These are phyloP conservation scores for Virgularia gustaviana DNA, from an alignment of 92 coral and sea anemone species.

Conservation along the genomic window DNA sequence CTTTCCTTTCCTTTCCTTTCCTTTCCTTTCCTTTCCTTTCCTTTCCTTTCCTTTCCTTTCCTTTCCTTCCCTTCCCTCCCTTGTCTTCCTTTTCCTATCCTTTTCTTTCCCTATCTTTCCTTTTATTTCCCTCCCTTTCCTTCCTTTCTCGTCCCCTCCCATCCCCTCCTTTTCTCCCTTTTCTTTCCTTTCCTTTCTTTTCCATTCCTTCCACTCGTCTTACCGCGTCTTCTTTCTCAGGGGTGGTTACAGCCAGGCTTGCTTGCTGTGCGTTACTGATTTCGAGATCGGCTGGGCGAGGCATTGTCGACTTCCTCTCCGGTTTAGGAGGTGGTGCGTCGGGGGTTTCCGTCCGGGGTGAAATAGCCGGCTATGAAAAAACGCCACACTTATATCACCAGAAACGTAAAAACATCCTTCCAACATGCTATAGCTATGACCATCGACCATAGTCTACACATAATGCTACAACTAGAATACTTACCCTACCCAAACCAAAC, in stretches of 20 bases:
- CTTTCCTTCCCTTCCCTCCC: too few relatives aligned
- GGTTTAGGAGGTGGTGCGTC: slow-evolving; percentile 34
- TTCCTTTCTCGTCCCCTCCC: neutral
- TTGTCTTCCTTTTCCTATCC: too few relatives aligned
- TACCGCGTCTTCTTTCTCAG: slow-evolving; percentile 3
- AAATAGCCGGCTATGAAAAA: slow-evolving; percentile 3
- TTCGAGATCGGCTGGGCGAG: slow-evolving; percentile 30
- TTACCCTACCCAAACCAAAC: too few relatives aligned
- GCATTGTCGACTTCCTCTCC: slow-evolving; percentile 28
- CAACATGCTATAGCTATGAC: too few relatives aligned
- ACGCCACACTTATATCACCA: too few relatives aligned
- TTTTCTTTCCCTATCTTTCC: too few relatives aligned
- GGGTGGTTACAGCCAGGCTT: neutral
- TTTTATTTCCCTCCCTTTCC: too few relatives aligned
- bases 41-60: too few relatives aligned
- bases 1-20: neutral
- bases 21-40: neutral
- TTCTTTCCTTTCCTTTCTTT: neutral
- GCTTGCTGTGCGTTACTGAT: neutral
- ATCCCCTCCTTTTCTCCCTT: neutral
- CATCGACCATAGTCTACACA: too few relatives aligned
- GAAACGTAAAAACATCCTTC: too few relatives aligned
- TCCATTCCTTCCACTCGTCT: neutral
- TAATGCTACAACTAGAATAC: too few relatives aligned
- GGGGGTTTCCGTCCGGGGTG: neutral